These are phyloP conservation scores for Casuarius casuarius DNA, from an alignment of 2,113 vertebrate species.

Conservation along the genomic window DNA sequence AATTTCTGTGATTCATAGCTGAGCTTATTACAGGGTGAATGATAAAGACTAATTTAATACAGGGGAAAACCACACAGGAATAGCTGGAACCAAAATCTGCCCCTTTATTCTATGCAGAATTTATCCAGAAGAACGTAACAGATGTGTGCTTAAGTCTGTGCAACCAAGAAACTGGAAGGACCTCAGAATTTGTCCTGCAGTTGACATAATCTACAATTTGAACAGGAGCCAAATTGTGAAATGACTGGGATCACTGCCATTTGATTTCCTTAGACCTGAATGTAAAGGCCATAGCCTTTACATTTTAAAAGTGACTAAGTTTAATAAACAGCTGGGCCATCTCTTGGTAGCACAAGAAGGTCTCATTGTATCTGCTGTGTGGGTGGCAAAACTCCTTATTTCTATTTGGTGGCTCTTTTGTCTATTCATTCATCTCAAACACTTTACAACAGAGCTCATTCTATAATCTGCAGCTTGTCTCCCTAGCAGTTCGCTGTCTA, in stretches of 20 bases:
- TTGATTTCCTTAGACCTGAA: background rate
- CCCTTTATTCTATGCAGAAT: background rate
- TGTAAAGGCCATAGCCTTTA: background rate
- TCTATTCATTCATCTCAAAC: accelerated
- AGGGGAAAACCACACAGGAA: accelerated
- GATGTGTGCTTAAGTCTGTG: background rate
- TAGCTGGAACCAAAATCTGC: background rate
- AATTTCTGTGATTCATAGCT: background rate
- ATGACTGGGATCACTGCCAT: background rate
- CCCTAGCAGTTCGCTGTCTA: background rate
- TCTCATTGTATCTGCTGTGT: background rate
- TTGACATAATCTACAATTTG: background rate
- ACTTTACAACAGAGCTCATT: accelerated
- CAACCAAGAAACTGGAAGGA: background rate
- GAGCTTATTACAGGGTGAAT: background rate
- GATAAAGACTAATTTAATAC: background rate
- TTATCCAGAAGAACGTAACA: background rate
- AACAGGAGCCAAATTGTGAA: background rate
- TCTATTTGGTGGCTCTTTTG: background rate
- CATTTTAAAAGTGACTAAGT: background rate
- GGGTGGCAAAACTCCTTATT: background rate
- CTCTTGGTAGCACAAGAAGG: background rate
- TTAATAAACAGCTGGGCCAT: background rate
- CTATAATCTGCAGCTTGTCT: background rate
- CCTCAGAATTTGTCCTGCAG: background rate